phyloP scores from a whole-genome alignment of 2,113 vertebrate species.

The Myotis brandtii region DNA sequence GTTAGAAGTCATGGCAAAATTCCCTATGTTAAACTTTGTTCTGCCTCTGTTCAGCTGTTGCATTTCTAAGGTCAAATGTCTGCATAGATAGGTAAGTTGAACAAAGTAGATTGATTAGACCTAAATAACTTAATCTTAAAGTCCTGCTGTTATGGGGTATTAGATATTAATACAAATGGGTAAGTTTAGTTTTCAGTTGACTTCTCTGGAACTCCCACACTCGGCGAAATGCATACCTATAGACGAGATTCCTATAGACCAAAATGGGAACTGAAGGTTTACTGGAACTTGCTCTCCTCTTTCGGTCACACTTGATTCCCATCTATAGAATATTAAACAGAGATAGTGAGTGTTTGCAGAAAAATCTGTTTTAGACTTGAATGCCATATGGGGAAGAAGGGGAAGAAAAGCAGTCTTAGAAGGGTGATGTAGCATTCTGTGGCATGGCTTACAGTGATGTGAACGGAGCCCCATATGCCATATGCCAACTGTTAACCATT shows the following conservation, averaged over 20 bases:
- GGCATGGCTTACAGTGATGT: neutral
- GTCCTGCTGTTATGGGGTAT: neutral
- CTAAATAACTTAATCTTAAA: neutral
- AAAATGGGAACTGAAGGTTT: neutral
- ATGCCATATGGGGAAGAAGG: constrained; percentile 47
- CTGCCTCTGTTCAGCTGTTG: neutral
- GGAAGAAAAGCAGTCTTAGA: constrained; percentile 24
- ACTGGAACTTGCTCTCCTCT: neutral
- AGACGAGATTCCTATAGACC: neutral
- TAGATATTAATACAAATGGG: neutral
- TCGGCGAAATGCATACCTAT: neutral
- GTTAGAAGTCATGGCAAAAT: neutral
- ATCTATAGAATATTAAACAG: neutral
- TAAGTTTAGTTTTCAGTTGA: neutral
- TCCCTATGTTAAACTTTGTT: neutral
- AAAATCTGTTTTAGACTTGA: constrained; percentile 60
- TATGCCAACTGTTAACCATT: constrained; percentile 40
- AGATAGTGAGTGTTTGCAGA: neutral
- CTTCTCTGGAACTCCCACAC: neutral
- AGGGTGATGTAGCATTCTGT: constrained; percentile 49
- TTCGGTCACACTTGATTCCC: neutral
- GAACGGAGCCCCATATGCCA: neutral
- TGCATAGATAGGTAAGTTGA: neutral
- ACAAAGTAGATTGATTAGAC: neutral
- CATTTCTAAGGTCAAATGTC: neutral